These are phyloP conservation scores for Aplysina aerophoba DNA, from an alignment of 37 sponge, comb jelly and placozoan species.

Conservation along the genomic window DNA sequence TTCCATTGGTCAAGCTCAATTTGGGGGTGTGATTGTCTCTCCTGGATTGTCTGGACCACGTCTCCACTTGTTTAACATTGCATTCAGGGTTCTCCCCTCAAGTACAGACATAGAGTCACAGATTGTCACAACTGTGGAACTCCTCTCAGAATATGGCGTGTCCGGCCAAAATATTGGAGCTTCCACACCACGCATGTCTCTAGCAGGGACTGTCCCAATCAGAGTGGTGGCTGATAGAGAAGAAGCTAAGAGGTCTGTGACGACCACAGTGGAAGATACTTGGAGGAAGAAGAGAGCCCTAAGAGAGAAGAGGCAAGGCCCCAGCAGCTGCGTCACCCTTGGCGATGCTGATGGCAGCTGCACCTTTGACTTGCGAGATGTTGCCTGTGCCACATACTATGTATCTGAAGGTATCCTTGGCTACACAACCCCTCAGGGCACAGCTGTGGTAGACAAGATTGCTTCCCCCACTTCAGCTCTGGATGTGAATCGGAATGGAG, in stretches of 20 bases:
- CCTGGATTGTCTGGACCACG: constrained; percentile 25
- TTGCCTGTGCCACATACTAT: constrained; percentile 50
- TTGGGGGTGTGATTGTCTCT: constrained; percentile 38
- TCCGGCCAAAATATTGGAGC: constrained; percentile 55
- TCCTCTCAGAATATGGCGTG: constrained; percentile 37
- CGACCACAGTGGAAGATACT: background rate
- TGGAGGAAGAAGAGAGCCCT: background rate
- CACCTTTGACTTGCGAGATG: constrained; percentile 71
- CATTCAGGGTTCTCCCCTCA: constrained; percentile 4
- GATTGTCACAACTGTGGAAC: constrained; percentile 26
- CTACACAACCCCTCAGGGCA: constrained; percentile 41
- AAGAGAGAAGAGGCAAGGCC: background rate
- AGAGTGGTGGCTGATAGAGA: background rate
- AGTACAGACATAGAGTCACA: background rate
- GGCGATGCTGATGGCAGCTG: constrained; percentile 81
- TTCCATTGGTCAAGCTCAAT: constrained; percentile 33
- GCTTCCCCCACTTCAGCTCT: constrained; percentile 1
- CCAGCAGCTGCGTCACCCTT: background rate
- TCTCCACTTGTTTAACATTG: constrained; percentile 54
- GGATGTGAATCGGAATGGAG: constrained; percentile 59
- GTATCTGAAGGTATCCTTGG: constrained; percentile 40
- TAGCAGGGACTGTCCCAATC: constrained; percentile 52
- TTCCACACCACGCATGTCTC: constrained; percentile 43
- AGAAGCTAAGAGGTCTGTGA: constrained; percentile 17
- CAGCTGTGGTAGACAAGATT: constrained; percentile 13